These are phyloP conservation scores for Empidonax alnorum DNA, from an alignment of 2,113 vertebrate genomes.

Conservation along the genomic window DNA sequence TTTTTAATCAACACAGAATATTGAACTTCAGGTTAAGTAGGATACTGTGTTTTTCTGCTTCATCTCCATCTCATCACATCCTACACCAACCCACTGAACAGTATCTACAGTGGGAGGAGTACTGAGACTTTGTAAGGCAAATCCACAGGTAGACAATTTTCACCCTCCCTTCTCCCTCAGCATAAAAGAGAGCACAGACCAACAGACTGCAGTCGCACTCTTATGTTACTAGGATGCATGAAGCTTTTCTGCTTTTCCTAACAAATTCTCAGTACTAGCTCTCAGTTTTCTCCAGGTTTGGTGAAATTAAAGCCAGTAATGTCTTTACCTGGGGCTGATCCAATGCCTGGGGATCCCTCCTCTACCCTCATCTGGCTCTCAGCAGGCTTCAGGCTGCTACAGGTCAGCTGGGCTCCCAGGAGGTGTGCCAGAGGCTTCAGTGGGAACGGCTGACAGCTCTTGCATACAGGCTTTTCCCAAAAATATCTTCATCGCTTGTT, in stretches of 20 bases:
- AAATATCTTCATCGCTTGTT: background rate
- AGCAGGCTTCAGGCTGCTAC: background rate
- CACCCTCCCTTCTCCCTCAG: background rate
- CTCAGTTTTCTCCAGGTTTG: background rate
- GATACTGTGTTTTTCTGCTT: background rate
- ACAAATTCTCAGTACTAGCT: background rate
- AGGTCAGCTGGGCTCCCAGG: background rate
- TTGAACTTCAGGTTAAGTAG: background rate
- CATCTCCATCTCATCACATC: background rate
- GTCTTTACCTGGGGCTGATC: background rate
- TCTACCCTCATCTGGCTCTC: background rate
- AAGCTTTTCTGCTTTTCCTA: background rate
- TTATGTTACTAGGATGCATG: background rate
- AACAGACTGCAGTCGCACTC: fast-evolving
- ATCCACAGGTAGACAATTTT: background rate
- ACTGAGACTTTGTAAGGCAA: background rate
- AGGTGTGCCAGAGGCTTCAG: background rate
- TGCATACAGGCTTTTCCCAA: background rate
- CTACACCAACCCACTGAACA: background rate
- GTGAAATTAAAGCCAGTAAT: background rate
- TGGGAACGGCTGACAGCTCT: background rate
- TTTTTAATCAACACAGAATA: background rate
- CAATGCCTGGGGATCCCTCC: background rate
- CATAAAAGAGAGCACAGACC: background rate
- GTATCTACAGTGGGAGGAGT: background rate